phyloP scores from a whole-genome alignment of 2,888 invertebrate genomes.

The Synanthedon andrenaeformis region DNA sequence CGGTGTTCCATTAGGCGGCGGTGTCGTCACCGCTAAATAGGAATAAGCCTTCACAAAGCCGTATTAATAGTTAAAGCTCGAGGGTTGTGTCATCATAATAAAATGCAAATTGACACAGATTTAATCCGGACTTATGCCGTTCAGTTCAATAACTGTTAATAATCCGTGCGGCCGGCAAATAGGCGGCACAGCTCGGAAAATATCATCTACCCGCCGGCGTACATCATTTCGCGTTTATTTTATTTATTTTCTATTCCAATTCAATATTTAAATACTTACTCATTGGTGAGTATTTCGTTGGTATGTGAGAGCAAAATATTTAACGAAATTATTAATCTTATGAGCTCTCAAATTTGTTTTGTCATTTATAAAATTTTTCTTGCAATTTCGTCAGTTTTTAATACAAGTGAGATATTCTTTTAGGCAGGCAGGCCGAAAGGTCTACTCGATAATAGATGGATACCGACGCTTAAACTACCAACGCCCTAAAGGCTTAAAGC shows the following conservation, averaged over 20 bases:
- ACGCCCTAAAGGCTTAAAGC: too few species aligned
- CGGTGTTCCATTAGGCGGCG: slow-evolving; percentile 7
- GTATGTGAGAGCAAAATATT: too few species aligned
- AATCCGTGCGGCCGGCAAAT: slow-evolving; percentile 31
- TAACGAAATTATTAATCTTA: too few species aligned
- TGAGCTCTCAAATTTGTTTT: too few species aligned
- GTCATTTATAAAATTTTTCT: too few species aligned
- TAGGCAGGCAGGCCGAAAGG: too few species aligned
- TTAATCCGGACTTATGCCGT: slow-evolving; percentile 57
- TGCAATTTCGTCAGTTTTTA: too few species aligned
- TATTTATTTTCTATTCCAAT: not conserved
- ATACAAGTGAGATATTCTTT: too few species aligned
- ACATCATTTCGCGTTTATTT: slow-evolving; percentile 3
- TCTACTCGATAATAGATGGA: too few species aligned
- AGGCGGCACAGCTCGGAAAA: slow-evolving; percentile 8
- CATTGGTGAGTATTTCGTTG: too few species aligned
- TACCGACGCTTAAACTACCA: too few species aligned
- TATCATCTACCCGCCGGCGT: slow-evolving; percentile 1
- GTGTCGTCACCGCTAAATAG: slow-evolving; percentile 21
- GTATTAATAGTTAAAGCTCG: slow-evolving; percentile 49
- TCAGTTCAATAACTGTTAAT: slow-evolving; percentile 57
- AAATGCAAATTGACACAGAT: slow-evolving; percentile 65
- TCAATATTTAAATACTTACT: too few species aligned
- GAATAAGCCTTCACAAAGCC: slow-evolving; percentile 41
- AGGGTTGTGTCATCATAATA: slow-evolving; percentile 54